Base-by-base conservation (phyloP, 2,888 invertebrate genomes). In the Epistrophe eligans region DNA sequence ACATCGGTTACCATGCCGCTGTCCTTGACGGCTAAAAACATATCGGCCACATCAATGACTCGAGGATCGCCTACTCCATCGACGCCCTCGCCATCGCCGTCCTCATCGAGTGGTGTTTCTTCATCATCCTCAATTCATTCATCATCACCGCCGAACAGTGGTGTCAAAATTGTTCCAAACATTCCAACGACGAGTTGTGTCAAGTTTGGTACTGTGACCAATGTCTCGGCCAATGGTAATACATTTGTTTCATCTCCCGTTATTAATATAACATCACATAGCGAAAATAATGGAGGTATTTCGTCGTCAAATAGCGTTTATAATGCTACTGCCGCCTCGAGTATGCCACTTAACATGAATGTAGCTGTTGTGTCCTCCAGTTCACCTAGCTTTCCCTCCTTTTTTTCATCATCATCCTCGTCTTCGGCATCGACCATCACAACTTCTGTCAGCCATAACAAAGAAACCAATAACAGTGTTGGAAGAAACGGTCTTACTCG, bases 21-120 rank as follows among this genome's bases (percentile, higher is more conserved):
- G 38, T 90, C 91, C 7, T 87, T 91, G 88, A 91, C 91, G 57
- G 90, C 91, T 70, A 91, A 91, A 85, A 90, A 90, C 79, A 90
- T 90, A 72, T 90, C 91, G 77, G 91, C 90, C 11, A 90, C 89
- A 60, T 90, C 91, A 66, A 88, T 91, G 40, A 91, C 91, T 43
- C 91, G 92, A 72, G 91, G 91, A 58, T 92, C 92, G 32, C 92
- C 92, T 38, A 92, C 92, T 70, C 92, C 93, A 73, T 92, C 92
- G 82, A 92, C 92, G 28, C 92, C 92, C n/a, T 92, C 92, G 60
- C 92, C 93, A 67, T 92, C 92, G 82, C 92, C 92, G 76, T 92
- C 92, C 88, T 91, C 91, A 35, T 91, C 92, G 67, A 92, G 92
- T 84, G 92, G 92, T 88, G 90, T 92, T n/a, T 91, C 92, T 28